Base-by-base conservation (phyloP, 2,797 vertebrate genomes). In the Pogonophryne albipinna region DNA sequence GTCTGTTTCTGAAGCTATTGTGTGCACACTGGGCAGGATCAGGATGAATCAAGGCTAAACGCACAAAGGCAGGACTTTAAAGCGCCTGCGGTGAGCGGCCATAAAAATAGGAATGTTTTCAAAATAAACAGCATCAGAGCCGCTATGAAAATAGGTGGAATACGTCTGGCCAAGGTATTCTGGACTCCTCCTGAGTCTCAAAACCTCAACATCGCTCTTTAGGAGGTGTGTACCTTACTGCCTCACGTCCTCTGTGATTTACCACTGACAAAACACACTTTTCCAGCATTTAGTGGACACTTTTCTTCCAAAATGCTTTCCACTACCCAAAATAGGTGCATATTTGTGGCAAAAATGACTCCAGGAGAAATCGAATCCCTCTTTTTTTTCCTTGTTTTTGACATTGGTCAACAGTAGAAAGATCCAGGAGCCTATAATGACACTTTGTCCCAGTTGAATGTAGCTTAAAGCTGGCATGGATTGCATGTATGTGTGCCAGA, bases 91-190 rank as follows among this genome's bases (percentile, higher is more conserved):
- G 96, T 95, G 95, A 94, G 93, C 93, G 92, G 94, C 96, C 96
- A 93, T 84, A 94, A 96, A 97, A 96, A 92, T 75, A 84, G 94
- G 96, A 98, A 96, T 97, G 96, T 98, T 97, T 98, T 96, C 95
- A 97, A 96, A 96, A 97, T 95, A 97, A 98, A 97, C 96, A 95
- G 85, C 87, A 91, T 88, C 89, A 88, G 93, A 94, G 93, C 93
- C 34, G 76, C 88, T 92, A 85, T 87, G 87, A 91, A 92, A 91
- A 92, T 85, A 92, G 84, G 87, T 76, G 77, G 81, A 88, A 87
- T 84, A 80, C 78, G 70, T 66, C 66, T 56, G 78, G 85, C 87
- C 74, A 78, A 87, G 89, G 91, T 91, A 90, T 92, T 86, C 89
- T 74, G 90, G 88, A 81, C 86, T 83, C 92, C 79, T 85, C 88